phyloP scores from a whole-genome alignment of 2,888 invertebrate species.

The Deroplatys truncata region DNA sequence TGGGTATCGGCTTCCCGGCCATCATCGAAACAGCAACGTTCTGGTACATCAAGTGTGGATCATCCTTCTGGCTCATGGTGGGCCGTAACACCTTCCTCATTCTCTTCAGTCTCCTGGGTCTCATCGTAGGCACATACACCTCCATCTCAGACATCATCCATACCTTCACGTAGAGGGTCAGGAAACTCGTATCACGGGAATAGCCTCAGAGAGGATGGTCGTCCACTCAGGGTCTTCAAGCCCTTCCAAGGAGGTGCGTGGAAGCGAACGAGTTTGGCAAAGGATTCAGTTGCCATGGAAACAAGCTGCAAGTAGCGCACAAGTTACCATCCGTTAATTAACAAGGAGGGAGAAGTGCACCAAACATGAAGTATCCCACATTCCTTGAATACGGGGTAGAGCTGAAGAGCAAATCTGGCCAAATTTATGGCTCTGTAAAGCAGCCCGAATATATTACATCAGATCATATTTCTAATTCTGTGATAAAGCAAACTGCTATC shows the following conservation, averaged over 20 bases:
- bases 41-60: slow-evolving; percentile 37
- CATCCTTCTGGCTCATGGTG: slow-evolving; percentile 23
- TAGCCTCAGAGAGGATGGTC: neutral
- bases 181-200: neutral
- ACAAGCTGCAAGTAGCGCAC: neutral
- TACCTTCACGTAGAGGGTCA: slow-evolving; percentile 46
- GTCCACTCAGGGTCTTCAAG: neutral
- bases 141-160: slow-evolving; percentile 47
- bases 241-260: neutral
- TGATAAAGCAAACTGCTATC: neutral
- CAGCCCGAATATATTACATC: too few relatives aligned
- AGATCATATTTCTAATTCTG: neutral
- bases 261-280: neutral
- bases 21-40: slow-evolving; percentile 48
- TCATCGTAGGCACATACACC: slow-evolving; percentile 33
- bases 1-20: slow-evolving; percentile 51
- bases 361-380: neutral
- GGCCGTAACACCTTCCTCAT: slow-evolving; percentile 29
- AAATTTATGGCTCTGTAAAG: neutral
- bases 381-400: neutral
- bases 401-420: neutral
- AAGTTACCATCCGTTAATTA: neutral
- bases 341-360: neutral
- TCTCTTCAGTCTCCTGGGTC: slow-evolving; percentile 30
- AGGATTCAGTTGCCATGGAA: neutral